Evolutionary conservation across 2,113 vertebrate genomes (phyloP), one percentile per base, ranked within the genome.

Genomic region (Desmodus rotundus): DNA sequence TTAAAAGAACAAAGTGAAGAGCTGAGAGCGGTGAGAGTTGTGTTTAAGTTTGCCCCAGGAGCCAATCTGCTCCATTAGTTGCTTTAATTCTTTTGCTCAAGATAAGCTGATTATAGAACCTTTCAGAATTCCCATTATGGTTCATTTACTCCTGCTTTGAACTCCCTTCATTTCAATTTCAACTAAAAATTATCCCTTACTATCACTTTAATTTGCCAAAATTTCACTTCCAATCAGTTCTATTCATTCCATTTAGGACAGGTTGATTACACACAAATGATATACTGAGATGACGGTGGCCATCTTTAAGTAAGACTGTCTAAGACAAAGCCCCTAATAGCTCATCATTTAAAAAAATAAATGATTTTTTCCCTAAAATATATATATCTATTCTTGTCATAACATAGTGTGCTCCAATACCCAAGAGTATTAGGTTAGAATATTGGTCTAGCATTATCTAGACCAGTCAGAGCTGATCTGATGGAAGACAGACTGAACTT

Each of bases 221-320:
- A 89, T 84, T 87, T 96, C 61, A 81, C 50, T 86, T 96, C 33
- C 33, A 93, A 88, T 95, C 77, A 97, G 45, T 90, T 96, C 72
- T 94, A 94, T 87, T 96, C 65, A 88, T 91, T 96, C 85, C 94
- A 45, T 92, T 81, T 76, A 92, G 50, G 45, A 38, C 43, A 85
- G 76, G 31, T 54, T 94, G 85, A 93, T 94, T 73, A 88, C 41
- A 78, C 12, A 86, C 83, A 93, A 94, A 68, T 94, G 45, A 68
- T 85, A 91, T 7, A 84, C 22, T n/a, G 67, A 86, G 73, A 74
- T 50, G 36, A 61, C 24, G 26, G 28, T 81, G 78, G 43, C 72
- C 82, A 93, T 88, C 65, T 80, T 92, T 81, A 63, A n/a, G 52
- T 81, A 92, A 85, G 36, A 43, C 7, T 9, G 5, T 65, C 9